Base-by-base conservation (phyloP, 2,113 vertebrate species). In the Heterotis niloticus region DNA sequence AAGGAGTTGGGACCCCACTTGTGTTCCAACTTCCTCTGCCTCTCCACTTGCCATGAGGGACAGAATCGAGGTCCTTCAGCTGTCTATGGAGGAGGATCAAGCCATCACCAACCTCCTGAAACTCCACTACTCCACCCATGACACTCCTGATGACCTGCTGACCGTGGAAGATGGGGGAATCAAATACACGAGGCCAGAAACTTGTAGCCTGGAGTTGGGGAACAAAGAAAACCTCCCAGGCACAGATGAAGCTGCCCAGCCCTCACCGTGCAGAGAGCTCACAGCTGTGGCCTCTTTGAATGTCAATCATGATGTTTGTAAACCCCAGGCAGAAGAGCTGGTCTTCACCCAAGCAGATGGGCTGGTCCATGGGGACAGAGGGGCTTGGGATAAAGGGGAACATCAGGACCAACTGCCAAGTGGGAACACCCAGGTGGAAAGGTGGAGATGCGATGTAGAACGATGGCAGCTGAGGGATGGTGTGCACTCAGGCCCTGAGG, bases 31-130 rank as follows among this genome's bases (percentile, higher is more conserved):
- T 59, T 20, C 69, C 0, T 69, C 29, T 16, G 56, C 52, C 9
- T 12, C 23, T 5, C 52, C 14, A 20, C 23, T 12, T 44, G 23
- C n/a, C 14, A 17, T 52, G 56, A 59, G 44, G 54, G 57, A n/a
- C 5, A 59, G 5, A 5, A 66, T n/a, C 28, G 51, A 56, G 0
- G 23, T 92, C 52, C 1, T 92, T 71, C 81, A 89, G 84, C 84
- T 92, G 0, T 86, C 81, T n/a, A 62, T 69, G 71, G 87, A 89
- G n/a, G 90, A 91, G 81, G 88, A 91, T 70, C 83, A 88, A 83
- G 85, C 84, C 0, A 14, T 90, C 1, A 89, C 87, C 0, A 86
- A 73, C 82, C 88, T 90, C 67, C 79, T 90, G 60, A 84, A 81
- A 70, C 88, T 91, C 64, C 81, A 71, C 79, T 57, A 89, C 28